Evolutionary conservation across 1,140 invertebrate genomes (phyloP).

Genomic region (Hyphantria cunea): DNA sequence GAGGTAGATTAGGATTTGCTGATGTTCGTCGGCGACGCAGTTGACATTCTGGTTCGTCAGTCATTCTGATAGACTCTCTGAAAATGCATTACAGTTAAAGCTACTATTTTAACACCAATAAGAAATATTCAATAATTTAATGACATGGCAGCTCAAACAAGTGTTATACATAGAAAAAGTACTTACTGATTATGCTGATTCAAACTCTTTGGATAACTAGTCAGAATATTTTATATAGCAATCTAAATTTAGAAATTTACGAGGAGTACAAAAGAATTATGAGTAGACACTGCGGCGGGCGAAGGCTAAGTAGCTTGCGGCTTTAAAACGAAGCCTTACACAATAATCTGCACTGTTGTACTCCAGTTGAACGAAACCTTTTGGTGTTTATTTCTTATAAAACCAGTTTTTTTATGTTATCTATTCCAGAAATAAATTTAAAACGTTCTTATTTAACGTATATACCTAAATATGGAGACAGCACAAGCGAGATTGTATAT

Average conservation of each 20-base stretch:
- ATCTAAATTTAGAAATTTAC: background rate
- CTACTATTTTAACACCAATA: no score
- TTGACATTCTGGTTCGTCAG: constrained; percentile 60
- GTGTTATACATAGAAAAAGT: no score
- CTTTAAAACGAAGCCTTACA: constrained; percentile 48
- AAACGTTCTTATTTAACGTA: background rate
- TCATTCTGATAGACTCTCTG: constrained; percentile 44
- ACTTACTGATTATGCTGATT: no score
- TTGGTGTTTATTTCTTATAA: constrained; percentile 14
- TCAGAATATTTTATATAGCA: background rate
- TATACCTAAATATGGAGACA: no score
- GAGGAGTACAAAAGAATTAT: constrained; percentile 11
- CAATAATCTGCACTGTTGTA: constrained; percentile 49
- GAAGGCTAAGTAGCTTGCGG: constrained; percentile 40
- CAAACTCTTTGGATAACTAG: no score
- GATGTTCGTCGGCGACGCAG: constrained; percentile 63
- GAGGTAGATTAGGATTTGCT: constrained; percentile 58
- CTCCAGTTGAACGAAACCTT: constrained; percentile 40
- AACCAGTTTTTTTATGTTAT: background rate
- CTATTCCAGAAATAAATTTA: background rate
- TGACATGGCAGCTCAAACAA: no score
- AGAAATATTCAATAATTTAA: no score
- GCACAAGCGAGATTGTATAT: no score
- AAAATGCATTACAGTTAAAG: no score
- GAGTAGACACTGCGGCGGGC: constrained; percentile 22